These are phyloP conservation scores for Trichoplusia ni DNA, from an alignment of 1,140 invertebrate genomes.

Conservation along the genomic window DNA sequence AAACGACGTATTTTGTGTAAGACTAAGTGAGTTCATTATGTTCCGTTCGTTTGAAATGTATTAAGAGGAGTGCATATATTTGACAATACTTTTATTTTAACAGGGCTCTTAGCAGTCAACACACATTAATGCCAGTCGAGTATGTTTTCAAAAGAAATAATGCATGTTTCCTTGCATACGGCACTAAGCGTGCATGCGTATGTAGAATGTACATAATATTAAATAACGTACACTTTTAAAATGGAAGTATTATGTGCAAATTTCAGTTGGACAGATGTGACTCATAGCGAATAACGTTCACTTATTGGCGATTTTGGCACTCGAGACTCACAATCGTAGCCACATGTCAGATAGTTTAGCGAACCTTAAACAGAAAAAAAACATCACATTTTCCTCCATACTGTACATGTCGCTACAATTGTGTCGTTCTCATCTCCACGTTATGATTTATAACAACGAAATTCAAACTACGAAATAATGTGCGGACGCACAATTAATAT, in stretches of 20 bases:
- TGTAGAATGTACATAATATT: conserved; percentile 55
- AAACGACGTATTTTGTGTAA: conserved; percentile 80
- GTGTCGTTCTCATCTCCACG: conserved; percentile 6
- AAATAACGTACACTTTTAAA: conserved; percentile 45
- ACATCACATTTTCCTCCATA: no score
- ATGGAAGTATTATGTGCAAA: conserved; percentile 36
- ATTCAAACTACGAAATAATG: conserved; percentile 34
- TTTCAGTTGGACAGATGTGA: conserved; percentile 21
- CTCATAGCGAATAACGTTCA: conserved; percentile 37
- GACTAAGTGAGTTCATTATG: conserved; percentile 79
- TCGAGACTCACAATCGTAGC: conserved; percentile 20
- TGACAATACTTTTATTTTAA: conserved; percentile 77
- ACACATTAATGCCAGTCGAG: conserved; percentile 81
- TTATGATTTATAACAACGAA: conserved; percentile 31
- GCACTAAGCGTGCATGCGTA: conserved; percentile 75
- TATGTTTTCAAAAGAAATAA: conserved; percentile 77
- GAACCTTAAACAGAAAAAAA: no score
- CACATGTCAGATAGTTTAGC: neutral
- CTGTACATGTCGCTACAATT: conserved; percentile 9
- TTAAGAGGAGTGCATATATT: conserved; percentile 71
- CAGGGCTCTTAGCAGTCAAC: conserved; percentile 81
- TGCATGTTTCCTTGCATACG: conserved; percentile 72
- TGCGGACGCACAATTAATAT: conserved; percentile 47
- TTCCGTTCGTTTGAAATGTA: conserved; percentile 70
- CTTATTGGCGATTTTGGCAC: conserved; percentile 36